These are phyloP conservation scores for Drosophila kepulauana DNA, from an alignment of 1,140 invertebrate species.

Conservation along the genomic window DNA sequence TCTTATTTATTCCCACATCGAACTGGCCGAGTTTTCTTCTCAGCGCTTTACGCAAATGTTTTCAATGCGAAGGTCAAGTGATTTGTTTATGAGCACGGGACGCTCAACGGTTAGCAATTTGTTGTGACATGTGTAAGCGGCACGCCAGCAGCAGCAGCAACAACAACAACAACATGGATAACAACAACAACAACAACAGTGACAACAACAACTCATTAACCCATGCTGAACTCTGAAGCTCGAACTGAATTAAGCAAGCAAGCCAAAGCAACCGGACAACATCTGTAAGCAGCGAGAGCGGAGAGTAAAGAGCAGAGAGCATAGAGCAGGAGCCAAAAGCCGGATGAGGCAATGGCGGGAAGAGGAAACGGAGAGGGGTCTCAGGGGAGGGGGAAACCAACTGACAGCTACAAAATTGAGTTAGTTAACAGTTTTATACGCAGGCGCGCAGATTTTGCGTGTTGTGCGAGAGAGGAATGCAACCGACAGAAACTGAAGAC, in stretches of 20 bases:
- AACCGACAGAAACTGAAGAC: constrained; percentile 73
- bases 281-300: constrained; percentile 32
- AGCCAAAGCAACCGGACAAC: constrained; percentile 30
- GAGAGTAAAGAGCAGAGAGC: constrained; percentile 10
- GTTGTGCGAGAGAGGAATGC: constrained; percentile 58
- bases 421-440: constrained; percentile 85
- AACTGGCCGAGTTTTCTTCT: constrained; percentile 48
- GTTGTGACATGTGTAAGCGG: constrained; percentile 79
- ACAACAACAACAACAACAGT: constrained; percentile 12
- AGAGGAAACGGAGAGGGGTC: no score
- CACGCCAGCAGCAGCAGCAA: constrained; percentile 46
- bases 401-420: constrained; percentile 85
- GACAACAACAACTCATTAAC: constrained; percentile 77
- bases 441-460: constrained; percentile 79
- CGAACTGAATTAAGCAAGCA: constrained; percentile 1
- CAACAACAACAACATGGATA: constrained; percentile 37
- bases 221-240: constrained; percentile 74
- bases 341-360: neutral
- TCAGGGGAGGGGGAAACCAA: constrained; percentile 47
- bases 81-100: constrained; percentile 66
- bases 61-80: constrained; percentile 68
- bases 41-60: constrained; percentile 48
- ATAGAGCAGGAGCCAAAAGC: constrained; percentile 10
- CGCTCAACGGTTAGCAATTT: constrained; percentile 75
- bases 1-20: constrained; percentile 25